A percentile compares a stretch with the other conserved stretches of the same genome.
These are phyloP conservation scores for Helicoverpa assulta DNA, from an alignment of 2,888 invertebrate species.

Conservation along the genomic window DNA sequence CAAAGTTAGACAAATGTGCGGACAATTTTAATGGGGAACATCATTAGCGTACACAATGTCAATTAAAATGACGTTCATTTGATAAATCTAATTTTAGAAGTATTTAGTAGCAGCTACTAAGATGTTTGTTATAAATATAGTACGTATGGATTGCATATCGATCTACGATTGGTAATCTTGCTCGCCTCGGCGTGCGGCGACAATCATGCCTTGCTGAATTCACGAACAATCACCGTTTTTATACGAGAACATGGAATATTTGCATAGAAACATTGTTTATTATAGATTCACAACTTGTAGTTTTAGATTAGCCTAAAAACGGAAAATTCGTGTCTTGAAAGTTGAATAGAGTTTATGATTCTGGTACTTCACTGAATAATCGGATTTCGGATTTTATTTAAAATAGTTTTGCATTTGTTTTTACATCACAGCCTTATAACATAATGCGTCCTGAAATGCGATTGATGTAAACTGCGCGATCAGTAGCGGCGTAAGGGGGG, in stretches of 20 bases:
- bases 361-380: too few relatives aligned
- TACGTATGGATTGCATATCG: conserved; percentile 36
- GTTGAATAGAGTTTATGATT: background rate
- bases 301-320: conserved; percentile 2
- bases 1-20: conserved; percentile 36
- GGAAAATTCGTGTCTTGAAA: background rate
- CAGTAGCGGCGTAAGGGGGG: too few relatives aligned
- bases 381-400: too few relatives aligned
- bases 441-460: too few relatives aligned
- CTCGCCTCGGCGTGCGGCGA: conserved; percentile 27
- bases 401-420: background rate
- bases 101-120: conserved; percentile 30
- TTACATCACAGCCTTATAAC: background rate
- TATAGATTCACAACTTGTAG: conserved; percentile 10
- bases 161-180: conserved; percentile 37
- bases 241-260: conserved; percentile 26
- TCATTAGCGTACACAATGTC: conserved; percentile 47
- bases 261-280: conserved; percentile 13
- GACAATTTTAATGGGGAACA: conserved; percentile 51
- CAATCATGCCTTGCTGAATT: conserved; percentile 44
- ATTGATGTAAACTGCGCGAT: too few relatives aligned
- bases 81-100: conserved; percentile 45
- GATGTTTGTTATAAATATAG: conserved; percentile 16
- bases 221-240: conserved; percentile 37
- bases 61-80: conserved; percentile 42